phyloP scores from a whole-genome alignment of 30 jellyfish, hydroid and myxozoan genomes.

The Rhopilema esculentum region DNA sequence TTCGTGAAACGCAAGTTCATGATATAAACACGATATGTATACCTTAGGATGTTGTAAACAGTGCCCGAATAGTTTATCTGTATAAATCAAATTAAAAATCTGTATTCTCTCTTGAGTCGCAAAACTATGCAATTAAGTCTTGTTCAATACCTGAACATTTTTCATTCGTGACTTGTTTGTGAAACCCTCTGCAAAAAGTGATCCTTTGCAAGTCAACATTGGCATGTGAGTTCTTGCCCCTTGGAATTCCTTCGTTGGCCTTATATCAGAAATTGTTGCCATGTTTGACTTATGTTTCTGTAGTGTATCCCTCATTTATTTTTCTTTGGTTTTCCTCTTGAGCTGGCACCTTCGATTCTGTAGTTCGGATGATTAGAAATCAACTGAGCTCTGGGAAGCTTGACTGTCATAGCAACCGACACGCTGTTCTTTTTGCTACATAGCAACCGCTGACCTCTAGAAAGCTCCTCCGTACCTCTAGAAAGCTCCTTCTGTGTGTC shows the following conservation, averaged over 20 bases:
- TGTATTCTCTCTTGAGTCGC: neutral
- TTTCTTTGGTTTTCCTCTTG: neutral
- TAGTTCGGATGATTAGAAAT: conserved; percentile 26
- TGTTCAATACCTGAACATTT: conserved; percentile 39
- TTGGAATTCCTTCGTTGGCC: conserved; percentile 18
- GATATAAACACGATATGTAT: too few species aligned
- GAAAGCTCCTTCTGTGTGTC: too few species aligned
- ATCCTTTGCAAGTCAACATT: neutral
- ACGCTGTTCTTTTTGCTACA: conserved; percentile 51
- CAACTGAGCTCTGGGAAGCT: neutral
- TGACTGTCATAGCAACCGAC: conserved; percentile 51
- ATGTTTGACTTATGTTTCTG: conserved; percentile 11
- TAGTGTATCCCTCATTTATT: conserved; percentile 57
- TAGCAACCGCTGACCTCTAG: conserved; percentile 45
- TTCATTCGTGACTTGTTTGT: conserved; percentile 67
- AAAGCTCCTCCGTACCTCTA: conserved; percentile 22
- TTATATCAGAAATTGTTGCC: conserved; percentile 27
- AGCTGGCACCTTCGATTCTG: conserved; percentile 9
- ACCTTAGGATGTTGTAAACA: too few species aligned
- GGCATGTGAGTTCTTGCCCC: conserved; percentile 24
- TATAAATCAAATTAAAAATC: neutral
- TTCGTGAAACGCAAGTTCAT: too few species aligned
- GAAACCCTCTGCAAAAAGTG: conserved; percentile 72
- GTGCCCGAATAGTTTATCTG: too few species aligned
- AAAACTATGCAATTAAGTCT: neutral